Evolutionary conservation across 2,113 vertebrate species (phyloP).

Genomic region (Daubentonia madagascariensis): DNA sequence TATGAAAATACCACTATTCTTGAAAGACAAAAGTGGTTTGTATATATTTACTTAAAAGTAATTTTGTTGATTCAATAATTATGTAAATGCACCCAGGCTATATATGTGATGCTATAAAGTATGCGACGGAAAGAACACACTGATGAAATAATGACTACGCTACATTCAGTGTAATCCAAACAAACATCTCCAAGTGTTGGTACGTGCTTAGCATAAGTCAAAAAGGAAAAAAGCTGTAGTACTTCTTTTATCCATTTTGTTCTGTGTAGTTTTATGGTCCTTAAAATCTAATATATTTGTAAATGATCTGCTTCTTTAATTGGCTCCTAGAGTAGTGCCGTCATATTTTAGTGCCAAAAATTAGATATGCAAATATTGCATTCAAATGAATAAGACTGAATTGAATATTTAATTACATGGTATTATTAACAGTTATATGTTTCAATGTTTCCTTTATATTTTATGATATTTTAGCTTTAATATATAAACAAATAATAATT

Average conservation of each 20-base stretch:
- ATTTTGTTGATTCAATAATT: constrained; percentile 54
- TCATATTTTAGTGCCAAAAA: neutral
- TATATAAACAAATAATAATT: constrained; percentile 8
- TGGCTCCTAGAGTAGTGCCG: neutral
- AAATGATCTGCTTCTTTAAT: neutral
- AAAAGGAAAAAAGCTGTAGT: neutral
- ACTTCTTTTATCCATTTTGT: neutral
- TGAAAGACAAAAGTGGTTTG: neutral
- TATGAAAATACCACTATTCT: neutral
- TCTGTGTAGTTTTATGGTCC: neutral
- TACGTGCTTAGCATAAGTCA: neutral
- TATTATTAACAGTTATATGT: neutral
- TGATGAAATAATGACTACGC: constrained; percentile 30
- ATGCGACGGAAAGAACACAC: neutral
- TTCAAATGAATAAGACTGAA: neutral
- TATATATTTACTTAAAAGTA: constrained; percentile 53
- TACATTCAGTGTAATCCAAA: neutral
- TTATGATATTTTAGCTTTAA: neutral
- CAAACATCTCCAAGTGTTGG: neutral
- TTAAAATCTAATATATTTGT: neutral
- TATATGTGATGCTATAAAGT: neutral
- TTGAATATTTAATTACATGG: neutral
- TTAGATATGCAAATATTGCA: neutral
- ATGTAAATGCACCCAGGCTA: neutral
- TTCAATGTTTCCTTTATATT: neutral